Base-by-base conservation (phyloP, 2,888 invertebrate genomes). In the Orthosia gracilis region DNA sequence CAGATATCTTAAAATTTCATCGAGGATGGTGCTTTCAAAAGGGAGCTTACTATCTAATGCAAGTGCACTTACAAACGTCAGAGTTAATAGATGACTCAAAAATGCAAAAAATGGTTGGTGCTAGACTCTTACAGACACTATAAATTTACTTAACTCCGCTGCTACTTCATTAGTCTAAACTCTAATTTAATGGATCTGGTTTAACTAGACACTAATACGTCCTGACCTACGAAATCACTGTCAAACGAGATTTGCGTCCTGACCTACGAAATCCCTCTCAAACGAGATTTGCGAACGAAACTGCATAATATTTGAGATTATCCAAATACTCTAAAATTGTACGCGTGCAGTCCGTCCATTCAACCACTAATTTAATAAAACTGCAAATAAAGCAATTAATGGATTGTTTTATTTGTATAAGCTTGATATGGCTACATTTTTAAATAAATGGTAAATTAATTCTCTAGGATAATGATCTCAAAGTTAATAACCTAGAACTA, bases 141-240 rank as follows among this genome's bases (percentile, higher is more conserved):
- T 18, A 3, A 15, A 52, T 15, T 50, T 31, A n/a, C 52, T 13
- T n/a, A 31, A 21, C 5, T n/a, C 7, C 21, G 7, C 7, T 12
- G 65, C 21, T 11, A 21, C 0, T 21, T n/a, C n/a, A 12, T 40
- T 59, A 54, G 40, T 21, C 47, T 49, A 49, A 62, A 31, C 31
- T 21, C 47, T 23, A 49, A 63, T 23, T 49, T 18, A 63, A 62
- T 4, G 31, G 13, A 21, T 40, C 57, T 21, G 15, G 31, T 67
- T 21, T 15, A 12, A 49, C 40, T 3, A 57, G 18, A 50, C 49
- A 40, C 2, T 47, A 17, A 26, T 26, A n/a, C 31, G 17, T 49
- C 40, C 17, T 21, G 71, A 58, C 69, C 69, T 69, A 50, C 49
- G 12, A 50, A 50, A 23, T n/a, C n/a, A n/a, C n/a, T n/a, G n/a